Evolutionary conservation across 1,140 invertebrate species (phyloP).

Genomic region (Scaptomyza hsui): DNA sequence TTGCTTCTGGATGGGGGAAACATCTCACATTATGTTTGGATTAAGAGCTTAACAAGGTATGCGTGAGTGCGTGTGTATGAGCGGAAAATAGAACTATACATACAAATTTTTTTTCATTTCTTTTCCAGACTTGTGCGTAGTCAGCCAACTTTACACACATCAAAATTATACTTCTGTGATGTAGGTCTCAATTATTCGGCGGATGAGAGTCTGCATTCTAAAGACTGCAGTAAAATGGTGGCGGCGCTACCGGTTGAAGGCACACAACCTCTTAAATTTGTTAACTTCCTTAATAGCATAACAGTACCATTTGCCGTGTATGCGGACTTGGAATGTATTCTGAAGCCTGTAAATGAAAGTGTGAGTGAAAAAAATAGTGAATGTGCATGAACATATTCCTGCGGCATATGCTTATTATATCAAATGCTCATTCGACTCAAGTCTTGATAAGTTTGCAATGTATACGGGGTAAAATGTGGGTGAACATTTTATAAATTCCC

Average conservation of each 20-base stretch:
- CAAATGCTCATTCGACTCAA: conserved; percentile 33
- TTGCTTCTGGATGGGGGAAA: no score
- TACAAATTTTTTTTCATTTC: not conserved
- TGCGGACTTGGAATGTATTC: not conserved
- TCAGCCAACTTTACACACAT: not conserved
- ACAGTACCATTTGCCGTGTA: not conserved
- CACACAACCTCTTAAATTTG: not conserved
- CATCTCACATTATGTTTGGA: no score
- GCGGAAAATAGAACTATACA: no score
- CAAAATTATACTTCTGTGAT: not conserved
- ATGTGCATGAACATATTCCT: conserved; percentile 8
- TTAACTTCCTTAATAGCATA: not conserved
- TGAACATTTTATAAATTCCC: not conserved
- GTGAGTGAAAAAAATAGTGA: not conserved
- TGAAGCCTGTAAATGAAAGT: not conserved
- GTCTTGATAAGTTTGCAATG: not conserved
- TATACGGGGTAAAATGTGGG: not conserved
- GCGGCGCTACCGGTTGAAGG: not conserved
- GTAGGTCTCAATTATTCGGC: not conserved
- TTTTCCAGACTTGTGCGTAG: not conserved
- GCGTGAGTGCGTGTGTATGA: no score
- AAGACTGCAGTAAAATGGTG: not conserved
- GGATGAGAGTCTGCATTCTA: not conserved
- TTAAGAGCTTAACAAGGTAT: no score
- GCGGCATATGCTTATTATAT: conserved; percentile 39